These are phyloP conservation scores for Cerastis leucographa DNA, from an alignment of 2,888 invertebrate genomes.

Conservation along the genomic window DNA sequence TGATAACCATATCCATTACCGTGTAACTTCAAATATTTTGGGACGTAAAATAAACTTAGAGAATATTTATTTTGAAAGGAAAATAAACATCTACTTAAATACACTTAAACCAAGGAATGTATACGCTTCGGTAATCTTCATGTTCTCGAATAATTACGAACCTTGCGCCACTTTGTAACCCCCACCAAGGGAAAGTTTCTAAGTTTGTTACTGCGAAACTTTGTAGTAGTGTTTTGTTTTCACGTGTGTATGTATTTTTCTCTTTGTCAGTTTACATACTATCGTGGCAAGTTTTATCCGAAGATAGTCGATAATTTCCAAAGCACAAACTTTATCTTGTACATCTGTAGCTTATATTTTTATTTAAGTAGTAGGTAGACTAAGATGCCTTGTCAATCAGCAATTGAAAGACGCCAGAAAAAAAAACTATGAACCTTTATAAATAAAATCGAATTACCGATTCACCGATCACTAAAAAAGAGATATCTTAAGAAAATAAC, in stretches of 20 bases:
- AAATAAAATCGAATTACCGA: neutral
- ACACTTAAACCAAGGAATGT: neutral
- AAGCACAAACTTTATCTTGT: neutral
- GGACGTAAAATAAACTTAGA: neutral
- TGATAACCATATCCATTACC: constrained; percentile 6
- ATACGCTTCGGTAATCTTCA: neutral
- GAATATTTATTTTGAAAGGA: neutral
- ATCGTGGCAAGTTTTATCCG: neutral
- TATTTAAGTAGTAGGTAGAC: neutral
- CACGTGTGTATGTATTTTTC: neutral
- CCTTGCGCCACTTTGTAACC: neutral
- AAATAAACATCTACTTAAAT: constrained; percentile 13
- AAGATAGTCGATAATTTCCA: neutral
- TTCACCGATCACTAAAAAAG: neutral
- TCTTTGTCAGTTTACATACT: neutral
- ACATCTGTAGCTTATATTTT: neutral
- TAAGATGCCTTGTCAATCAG: neutral
- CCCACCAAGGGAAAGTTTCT: neutral
- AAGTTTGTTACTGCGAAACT: neutral
- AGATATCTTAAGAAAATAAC: neutral
- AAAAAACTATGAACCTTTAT: accelerated
- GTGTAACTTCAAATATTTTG: neutral
- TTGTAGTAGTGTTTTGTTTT: neutral
- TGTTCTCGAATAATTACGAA: neutral
- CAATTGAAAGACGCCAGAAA: neutral